Base-by-base conservation (phyloP, 2,888 invertebrate genomes). In the Pachycephus smyrnensis region DNA sequence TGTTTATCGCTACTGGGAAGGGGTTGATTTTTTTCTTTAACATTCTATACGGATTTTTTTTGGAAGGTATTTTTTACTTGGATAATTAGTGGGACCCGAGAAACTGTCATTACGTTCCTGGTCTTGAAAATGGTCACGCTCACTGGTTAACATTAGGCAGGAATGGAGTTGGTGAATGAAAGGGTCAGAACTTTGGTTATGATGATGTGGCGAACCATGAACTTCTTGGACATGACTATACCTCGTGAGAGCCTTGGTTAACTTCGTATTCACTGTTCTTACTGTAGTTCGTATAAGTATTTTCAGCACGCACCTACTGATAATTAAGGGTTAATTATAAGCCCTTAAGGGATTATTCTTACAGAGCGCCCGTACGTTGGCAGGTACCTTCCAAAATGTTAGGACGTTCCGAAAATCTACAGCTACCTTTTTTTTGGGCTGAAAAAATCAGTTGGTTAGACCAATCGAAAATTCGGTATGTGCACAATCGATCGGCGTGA, bases 161-260 rank as follows among this genome's bases (percentile, higher is more conserved):
- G 73, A 37, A 73, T 31, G 33, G 75, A 74, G 68, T 35, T 15
- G n/a, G 77, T 9, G 55, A 23, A 55, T 55, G 55, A 68, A 73
- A 31, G 78, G 78, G 75, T 78, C 75, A 36, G 73, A 78, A 78
- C 78, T 78, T 78, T 36, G 37, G 68, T 75, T 73, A 75, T 76
- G 76, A 78, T 73, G 78, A 78, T 76, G 78, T 73, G 78, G 78
- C 73, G 75, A 76, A 73, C 78, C 78, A 31, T 73, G 40, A 76
- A 78, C 75, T 76, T 78, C 78, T 78, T 75, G 75, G 76, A 78
- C 75, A 78, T 76, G 75, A 78, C 75, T 55, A 55, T 75, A 68
- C 75, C 31, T 68, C 71, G 78, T 36, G 76, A 74, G 74, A 33
- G 74, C 55, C 37, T 73, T 73, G 76, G 75, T 78, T 76, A 75